A percentile compares a stretch with the other conserved stretches of the same genome.
Evolutionary conservation across 2,888 invertebrate genomes (phyloP).

Genomic region (Hypomecis punctinalis): DNA sequence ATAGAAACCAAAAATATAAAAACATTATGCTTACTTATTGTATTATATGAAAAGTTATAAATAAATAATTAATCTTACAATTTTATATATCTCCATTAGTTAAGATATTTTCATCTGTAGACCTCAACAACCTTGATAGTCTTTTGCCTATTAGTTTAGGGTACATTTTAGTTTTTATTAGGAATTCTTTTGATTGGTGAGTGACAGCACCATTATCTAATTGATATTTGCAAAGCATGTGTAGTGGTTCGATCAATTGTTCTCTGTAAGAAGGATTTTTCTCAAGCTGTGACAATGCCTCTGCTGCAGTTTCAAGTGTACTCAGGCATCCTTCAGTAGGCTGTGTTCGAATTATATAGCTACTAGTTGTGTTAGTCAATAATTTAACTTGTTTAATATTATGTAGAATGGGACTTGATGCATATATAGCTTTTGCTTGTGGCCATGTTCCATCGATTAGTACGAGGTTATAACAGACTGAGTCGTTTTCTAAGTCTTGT

Average conservation of each 20-base stretch:
- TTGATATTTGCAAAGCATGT: slow-evolving; percentile 94
- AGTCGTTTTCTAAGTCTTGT: slow-evolving; percentile 74
- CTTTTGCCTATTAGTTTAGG: slow-evolving; percentile 92
- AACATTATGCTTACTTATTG: background rate
- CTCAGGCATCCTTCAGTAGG: slow-evolving; percentile 96
- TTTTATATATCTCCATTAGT: slow-evolving; percentile 26
- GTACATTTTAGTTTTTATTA: slow-evolving; percentile 91
- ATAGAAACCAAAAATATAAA: too few species aligned
- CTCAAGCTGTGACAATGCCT: slow-evolving; percentile 92
- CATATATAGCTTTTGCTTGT: slow-evolving; percentile 96
- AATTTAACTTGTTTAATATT: slow-evolving; percentile 93
- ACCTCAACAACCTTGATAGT: slow-evolving; percentile 80
- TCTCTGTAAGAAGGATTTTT: slow-evolving; percentile 86
- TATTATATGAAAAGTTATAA: background rate
- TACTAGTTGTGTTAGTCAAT: slow-evolving; percentile 88
- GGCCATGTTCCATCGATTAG: slow-evolving; percentile 98
- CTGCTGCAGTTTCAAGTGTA: slow-evolving; percentile 94
- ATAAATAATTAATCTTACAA: background rate
- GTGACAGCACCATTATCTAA: slow-evolving; percentile 96
- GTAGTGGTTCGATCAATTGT: slow-evolving; percentile 90
- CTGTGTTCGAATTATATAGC: slow-evolving; percentile 96
- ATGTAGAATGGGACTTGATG: slow-evolving; percentile 91
- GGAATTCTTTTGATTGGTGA: slow-evolving; percentile 96
- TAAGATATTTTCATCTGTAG: slow-evolving; percentile 62
- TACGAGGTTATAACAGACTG: slow-evolving; percentile 89